Base-by-base conservation (phyloP, 2,888 invertebrate genomes). In the Baccha elongata region DNA sequence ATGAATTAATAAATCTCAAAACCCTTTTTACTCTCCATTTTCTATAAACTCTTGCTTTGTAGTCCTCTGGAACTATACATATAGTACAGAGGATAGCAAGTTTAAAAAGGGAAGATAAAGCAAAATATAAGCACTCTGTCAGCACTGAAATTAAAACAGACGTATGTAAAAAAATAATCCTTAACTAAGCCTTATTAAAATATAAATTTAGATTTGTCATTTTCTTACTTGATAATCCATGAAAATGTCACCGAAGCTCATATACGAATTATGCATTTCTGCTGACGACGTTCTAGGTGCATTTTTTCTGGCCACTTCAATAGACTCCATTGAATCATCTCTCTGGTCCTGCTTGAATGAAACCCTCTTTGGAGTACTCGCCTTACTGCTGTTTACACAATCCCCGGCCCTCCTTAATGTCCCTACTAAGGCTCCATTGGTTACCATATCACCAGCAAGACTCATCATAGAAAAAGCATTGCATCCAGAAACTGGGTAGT, bases 171-270 rank as follows among this genome's bases (percentile, higher is more conserved):
- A n/a, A n/a, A n/a, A 35, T 40, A 40, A 40, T 40, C 6, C 29
- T 40, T n/a, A 23, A 11, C 60, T 26, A 55, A 69, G 17, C 23
- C 37, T 46, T 46, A 58, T 58, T 58, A 55, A 60, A 26, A n/a
- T n/a, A 69, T 69, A 50, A 23, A 58, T 44, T 44, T 44, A 53
- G 40, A 13, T 29, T 53, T 15, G 13, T 13, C 13, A n/a, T 29
- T 17, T 19, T 17, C 60, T 44, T 88, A 90, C 90, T 89, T 90
- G 91, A 85, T 89, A 91, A 68, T 90, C 91, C 88, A 88, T 88
- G 80, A 91, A 89, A 85, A 89, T 89, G 86, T 90, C 83, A 68
- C 78, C 89, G 84, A 90, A 91, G 84, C 89, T 89, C 91, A 91
- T 89, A 79, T 90, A 91, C 17, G 90, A 89, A 62, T 88, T 88